These are phyloP conservation scores for Hormiphora californensis DNA, from an alignment of 37 sponge, comb jelly and placozoan genomes.

Conservation along the genomic window DNA sequence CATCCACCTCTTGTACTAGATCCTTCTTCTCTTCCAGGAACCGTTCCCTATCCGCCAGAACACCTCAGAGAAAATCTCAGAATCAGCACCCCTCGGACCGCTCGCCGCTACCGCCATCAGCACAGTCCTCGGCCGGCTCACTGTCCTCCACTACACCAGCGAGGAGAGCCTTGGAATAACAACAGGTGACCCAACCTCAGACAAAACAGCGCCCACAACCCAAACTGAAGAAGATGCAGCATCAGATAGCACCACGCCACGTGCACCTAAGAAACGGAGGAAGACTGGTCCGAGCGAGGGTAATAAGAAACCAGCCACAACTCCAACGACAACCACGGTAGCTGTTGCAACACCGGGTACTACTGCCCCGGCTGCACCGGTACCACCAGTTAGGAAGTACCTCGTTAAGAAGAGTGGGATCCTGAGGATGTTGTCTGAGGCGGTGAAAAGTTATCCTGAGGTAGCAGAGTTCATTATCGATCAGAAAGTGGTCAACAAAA, in stretches of 20 bases:
- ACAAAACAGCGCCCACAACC: too few species aligned
- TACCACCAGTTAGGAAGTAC: constrained; percentile 43
- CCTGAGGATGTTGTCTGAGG: constrained; percentile 74
- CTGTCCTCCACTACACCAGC: constrained; percentile 9
- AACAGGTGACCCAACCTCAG: too few species aligned
- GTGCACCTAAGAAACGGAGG: constrained; percentile 30
- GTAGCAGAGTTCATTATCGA: constrained; percentile 57
- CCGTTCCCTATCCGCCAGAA: not conserved
- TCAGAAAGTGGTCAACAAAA: constrained; percentile 6
- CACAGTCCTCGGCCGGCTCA: not conserved
- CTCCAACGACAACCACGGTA: too few species aligned
- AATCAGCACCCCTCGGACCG: not conserved
- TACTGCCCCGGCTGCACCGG: too few species aligned
- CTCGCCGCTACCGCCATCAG: not conserved
- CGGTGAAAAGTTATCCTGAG: constrained; percentile 76
- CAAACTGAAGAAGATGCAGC: too few species aligned
- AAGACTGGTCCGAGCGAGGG: constrained; percentile 21
- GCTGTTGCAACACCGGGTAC: too few species aligned
- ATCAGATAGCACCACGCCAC: too few species aligned
- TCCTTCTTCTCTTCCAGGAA: too few species aligned
- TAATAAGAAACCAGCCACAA: too few species aligned
- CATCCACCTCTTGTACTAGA: too few species aligned
- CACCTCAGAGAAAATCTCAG: not conserved
- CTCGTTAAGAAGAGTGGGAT: constrained; percentile 78
- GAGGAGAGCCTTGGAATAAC: constrained; percentile 19